Conservation (phyloP, 30 jellyfish, hydroid and myxozoan species). For the Hydractinia symbiolongicarpus region DNA sequence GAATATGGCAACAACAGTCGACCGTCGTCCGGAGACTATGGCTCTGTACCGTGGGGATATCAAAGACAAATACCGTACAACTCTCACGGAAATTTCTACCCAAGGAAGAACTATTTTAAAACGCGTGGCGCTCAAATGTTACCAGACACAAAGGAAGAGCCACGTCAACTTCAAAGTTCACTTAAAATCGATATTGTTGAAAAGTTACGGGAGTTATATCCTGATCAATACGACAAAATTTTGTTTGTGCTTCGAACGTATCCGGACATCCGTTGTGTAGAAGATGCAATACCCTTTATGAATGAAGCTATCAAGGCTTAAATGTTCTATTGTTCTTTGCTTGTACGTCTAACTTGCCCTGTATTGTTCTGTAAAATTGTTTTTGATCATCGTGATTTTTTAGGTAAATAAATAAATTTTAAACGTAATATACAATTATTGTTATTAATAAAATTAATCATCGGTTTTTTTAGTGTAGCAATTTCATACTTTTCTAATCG, state of each 20-base stretch:
- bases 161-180: constrained; percentile 60
- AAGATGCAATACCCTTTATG: constrained; percentile 68
- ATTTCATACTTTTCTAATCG: no score
- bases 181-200: constrained; percentile 75
- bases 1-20: constrained; percentile 75
- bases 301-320: constrained; percentile 47
- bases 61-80: constrained; percentile 68
- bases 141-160: constrained; percentile 88
- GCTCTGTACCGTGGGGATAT: constrained; percentile 58
- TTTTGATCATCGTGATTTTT: no score
- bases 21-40: constrained; percentile 83
- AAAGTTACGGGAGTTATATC: constrained; percentile 68
- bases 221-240: constrained; percentile 76
- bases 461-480: no score
- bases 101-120: constrained; percentile 65
- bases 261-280: constrained; percentile 74
- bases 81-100: constrained; percentile 76
- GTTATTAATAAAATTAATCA: no score
- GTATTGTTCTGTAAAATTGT: no score
- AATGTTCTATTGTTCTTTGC: neutral
- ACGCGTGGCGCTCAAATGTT: constrained; percentile 56
- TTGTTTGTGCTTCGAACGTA: constrained; percentile 73
- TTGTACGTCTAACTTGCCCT: neutral
- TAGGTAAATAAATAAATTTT: no score
- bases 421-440: no score